Base-by-base conservation (phyloP, 2,797 vertebrate genomes). In the Danio choprae region DNA sequence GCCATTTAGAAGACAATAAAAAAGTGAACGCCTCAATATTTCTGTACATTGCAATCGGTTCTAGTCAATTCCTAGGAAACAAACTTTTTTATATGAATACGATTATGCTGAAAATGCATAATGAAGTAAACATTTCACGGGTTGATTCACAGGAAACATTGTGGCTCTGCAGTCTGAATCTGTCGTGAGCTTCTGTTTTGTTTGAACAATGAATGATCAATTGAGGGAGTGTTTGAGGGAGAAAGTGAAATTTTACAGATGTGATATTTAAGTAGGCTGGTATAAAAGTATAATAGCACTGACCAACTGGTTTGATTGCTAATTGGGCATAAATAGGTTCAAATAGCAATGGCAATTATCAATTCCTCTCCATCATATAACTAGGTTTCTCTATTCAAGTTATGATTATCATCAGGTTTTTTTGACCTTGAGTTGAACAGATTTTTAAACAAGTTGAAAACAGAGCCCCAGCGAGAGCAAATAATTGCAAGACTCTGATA, bases 401-500 rank as follows among this genome's bases (percentile, higher is more conserved):
- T 12, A 72, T 44, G 7, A 44, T 58, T 13, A 44, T 20, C 36
- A 22, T 18, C 59, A 46, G 11, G 9, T 29, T 29, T 48, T 13
- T 13, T 48, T 69, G 71, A 40, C 68, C 46, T 80, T 70, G 62
- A 55, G 55, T 11, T 41, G 6, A 22, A 62, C 8, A 38, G 22
- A 29, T 73, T 60, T 56, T 43, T 36, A 16, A 58, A 48, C 48
- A 12, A 44, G 46, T 51, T 18, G n/a, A 51, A 74, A 59, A 46
- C 56, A 62, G 40, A 15, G 12, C 48, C 68, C 12, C 10, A 50
- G 6, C 15, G 58, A 16, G 22, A 60, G 11, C 12, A 46, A 51
- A 67, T 64, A 55, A 36, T 64, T 58, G 43, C 43, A 70, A 12
- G 56, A 59, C 59, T n/a, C 38, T 76, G 50, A 40, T 10, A 73